Evolutionary conservation across 1,140 invertebrate genomes (phyloP).

Genomic region (Rhopalosiphum maidis): DNA sequence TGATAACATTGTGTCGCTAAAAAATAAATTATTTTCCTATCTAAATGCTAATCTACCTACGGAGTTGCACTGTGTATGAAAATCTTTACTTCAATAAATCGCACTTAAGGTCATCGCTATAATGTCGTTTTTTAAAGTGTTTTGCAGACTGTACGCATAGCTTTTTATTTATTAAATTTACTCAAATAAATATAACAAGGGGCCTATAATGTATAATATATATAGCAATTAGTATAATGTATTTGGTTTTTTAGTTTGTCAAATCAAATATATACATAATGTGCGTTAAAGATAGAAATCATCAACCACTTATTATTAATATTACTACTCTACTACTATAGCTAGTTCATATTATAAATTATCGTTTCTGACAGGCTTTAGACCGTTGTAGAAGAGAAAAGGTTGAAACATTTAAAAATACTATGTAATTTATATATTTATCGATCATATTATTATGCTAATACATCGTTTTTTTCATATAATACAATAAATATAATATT

Average conservation of each 20-base stretch:
- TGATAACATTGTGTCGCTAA: neutral
- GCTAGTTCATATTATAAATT: neutral
- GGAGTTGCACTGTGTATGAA: neutral
- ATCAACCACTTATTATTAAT: neutral
- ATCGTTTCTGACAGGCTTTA: neutral
- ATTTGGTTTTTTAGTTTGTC: neutral
- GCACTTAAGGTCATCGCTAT: neutral
- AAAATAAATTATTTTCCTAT: neutral
- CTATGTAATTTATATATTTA: neutral
- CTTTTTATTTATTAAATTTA: neutral
- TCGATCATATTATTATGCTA: constrained; percentile 1
- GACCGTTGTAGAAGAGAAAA: neutral
- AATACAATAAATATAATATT: constrained; percentile 8
- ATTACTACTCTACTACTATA: neutral
- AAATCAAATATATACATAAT: neutral
- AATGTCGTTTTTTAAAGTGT: neutral
- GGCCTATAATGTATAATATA: neutral
- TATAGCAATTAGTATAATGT: neutral
- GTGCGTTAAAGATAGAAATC: neutral
- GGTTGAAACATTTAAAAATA: neutral
- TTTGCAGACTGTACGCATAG: neutral
- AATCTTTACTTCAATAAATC: neutral
- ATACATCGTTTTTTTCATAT: neutral
- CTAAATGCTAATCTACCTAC: neutral
- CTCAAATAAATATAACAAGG: neutral